Conservation (phyloP, 1,140 invertebrate genomes). For the Caenorhabditis remanei region DNA sequence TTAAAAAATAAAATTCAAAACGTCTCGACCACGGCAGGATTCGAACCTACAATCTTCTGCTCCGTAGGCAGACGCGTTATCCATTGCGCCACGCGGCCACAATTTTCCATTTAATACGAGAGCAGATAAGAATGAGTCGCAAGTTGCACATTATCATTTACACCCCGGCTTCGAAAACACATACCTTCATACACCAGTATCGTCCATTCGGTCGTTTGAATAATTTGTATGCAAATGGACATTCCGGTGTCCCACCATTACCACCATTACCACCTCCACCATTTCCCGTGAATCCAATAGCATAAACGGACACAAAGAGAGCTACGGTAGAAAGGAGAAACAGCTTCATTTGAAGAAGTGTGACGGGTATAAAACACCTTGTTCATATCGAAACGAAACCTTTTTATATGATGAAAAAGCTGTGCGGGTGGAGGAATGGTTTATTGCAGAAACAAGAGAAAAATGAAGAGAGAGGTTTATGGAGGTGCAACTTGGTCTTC, state of each 20-base stretch:
- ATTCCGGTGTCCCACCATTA: neutral
- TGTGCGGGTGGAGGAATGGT: slow-evolving; percentile 5
- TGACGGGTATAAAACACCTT: slow-evolving; percentile 16
- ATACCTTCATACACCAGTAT: slow-evolving; percentile 14
- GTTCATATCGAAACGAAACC: neutral
- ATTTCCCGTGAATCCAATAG: neutral
- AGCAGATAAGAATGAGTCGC: no score
- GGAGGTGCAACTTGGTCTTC: neutral
- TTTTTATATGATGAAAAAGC: slow-evolving; percentile 49
- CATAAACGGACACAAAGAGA: neutral
- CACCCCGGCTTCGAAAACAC: neutral
- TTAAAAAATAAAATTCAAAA: neutral
- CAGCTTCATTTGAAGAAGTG: neutral
- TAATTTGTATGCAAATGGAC: neutral
- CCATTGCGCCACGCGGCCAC: slow-evolving; percentile 71
- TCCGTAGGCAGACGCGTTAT: slow-evolving; percentile 73
- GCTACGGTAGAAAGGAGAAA: slow-evolving; percentile 1
- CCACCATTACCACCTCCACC: neutral
- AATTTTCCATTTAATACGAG: no score
- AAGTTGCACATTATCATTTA: no score
- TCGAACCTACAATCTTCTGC: slow-evolving; percentile 73
- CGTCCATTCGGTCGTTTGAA: neutral
- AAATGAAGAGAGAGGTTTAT: slow-evolving; percentile 15
- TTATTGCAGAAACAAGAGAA: slow-evolving; percentile 13
- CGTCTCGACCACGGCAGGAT: slow-evolving; percentile 69